Evolutionary conservation across 2,888 invertebrate species (phyloP).

Genomic region (Amphipyra berbera): DNA sequence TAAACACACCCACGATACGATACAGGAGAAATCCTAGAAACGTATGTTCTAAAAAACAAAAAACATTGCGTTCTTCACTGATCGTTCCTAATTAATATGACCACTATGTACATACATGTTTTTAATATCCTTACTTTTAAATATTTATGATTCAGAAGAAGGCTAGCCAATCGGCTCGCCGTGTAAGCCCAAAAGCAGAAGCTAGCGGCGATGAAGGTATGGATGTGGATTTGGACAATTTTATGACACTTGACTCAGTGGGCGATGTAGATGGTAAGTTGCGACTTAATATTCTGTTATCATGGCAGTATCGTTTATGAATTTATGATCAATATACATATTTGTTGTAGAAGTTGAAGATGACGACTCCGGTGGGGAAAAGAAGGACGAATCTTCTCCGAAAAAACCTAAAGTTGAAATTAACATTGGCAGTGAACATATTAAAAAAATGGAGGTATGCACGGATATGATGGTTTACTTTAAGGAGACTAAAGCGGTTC

Average conservation of each 20-base stretch:
- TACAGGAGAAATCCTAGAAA: too few relatives aligned
- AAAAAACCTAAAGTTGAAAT: constrained; percentile 92
- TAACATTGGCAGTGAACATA: constrained; percentile 94
- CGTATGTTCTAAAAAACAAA: too few relatives aligned
- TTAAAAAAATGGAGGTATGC: constrained; percentile 93
- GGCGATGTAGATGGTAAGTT: constrained; percentile 94
- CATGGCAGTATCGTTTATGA: too few relatives aligned
- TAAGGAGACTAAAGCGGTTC: neutral
- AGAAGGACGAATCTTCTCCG: constrained; percentile 86
- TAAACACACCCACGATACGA: too few relatives aligned
- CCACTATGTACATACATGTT: too few relatives aligned
- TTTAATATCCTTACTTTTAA: too few relatives aligned
- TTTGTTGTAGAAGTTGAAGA: constrained; percentile 87
- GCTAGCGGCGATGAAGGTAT: constrained; percentile 92
- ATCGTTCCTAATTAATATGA: too few relatives aligned
- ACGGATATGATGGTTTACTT: neutral
- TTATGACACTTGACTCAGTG: constrained; percentile 96
- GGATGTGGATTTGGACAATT: constrained; percentile 94
- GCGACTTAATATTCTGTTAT: too few relatives aligned
- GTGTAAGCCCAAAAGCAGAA: constrained; percentile 89
- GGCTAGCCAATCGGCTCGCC: constrained; percentile 75
- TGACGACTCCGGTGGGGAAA: constrained; percentile 90
- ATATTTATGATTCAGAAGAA: constrained; percentile 70
- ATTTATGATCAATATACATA: neutral
- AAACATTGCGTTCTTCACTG: too few relatives aligned